These are phyloP conservation scores for Pterophyllum scalare DNA, from an alignment of 2,113 vertebrate genomes.

Conservation along the genomic window DNA sequence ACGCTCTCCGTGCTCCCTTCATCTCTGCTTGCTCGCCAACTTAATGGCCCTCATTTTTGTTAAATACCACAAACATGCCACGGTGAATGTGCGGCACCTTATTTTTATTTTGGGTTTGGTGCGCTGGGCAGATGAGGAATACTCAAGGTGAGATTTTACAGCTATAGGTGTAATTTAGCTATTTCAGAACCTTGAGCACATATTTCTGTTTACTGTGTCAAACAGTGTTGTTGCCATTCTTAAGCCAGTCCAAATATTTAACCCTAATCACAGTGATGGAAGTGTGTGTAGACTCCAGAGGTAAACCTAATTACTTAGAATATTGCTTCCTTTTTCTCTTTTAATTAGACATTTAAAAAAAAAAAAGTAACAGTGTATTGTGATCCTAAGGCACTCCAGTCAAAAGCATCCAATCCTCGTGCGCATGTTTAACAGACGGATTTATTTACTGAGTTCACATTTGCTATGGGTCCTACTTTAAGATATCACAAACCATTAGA, in stretches of 20 bases:
- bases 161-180: not conserved
- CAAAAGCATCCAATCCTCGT: no score
- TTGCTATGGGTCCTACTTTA: no score
- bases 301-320: not conserved
- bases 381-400: no score
- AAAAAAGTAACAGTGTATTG: no score
- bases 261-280: not conserved
- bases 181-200: not conserved
- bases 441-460: no score
- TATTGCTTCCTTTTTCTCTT: not conserved
- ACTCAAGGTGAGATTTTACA: not conserved
- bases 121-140: not conserved
- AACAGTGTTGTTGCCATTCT: not conserved
- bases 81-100: conserved; percentile 3
- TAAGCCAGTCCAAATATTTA: not conserved
- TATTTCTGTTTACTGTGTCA: not conserved
- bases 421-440: no score
- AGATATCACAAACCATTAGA: no score
- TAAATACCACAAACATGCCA: conserved; percentile 68
- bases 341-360: not conserved
- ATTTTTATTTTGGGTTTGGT: not conserved
- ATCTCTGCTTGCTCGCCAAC: conserved; percentile 56
- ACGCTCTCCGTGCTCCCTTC: conserved; percentile 59
- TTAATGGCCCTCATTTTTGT: conserved; percentile 63
- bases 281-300: not conserved